Evolutionary conservation across 2,888 invertebrate genomes (phyloP).

Genomic region (Cephalotes varians): DNA sequence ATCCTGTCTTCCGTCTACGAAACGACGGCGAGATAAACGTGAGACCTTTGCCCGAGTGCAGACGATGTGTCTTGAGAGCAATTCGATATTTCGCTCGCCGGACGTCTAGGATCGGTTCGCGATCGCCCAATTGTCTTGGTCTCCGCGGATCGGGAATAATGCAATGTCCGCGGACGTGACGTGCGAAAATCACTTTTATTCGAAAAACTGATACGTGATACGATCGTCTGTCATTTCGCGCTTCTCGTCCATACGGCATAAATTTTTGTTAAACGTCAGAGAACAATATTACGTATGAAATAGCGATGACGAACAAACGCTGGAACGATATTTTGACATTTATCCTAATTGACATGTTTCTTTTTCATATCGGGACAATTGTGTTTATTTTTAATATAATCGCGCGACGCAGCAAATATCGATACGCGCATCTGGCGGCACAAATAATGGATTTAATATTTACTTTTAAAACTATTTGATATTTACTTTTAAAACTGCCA

Average conservation of each 20-base stretch:
- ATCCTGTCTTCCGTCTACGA: constrained; percentile 56
- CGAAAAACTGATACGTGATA: constrained; percentile 23
- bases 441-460: constrained; percentile 46
- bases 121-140: constrained; percentile 44
- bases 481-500: constrained; percentile 41
- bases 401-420: background rate
- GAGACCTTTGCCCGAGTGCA: constrained; percentile 50
- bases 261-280: constrained; percentile 28
- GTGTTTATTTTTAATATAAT: constrained; percentile 29
- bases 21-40: constrained; percentile 53
- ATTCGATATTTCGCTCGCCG: constrained; percentile 63
- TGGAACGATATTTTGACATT: constrained; percentile 31
- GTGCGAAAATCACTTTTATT: constrained; percentile 56
- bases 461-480: constrained; percentile 47
- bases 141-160: constrained; percentile 44
- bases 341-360: constrained; percentile 19
- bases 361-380: constrained; percentile 14
- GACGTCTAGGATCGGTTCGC: constrained; percentile 60
- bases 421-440: background rate
- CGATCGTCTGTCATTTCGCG: constrained; percentile 5
- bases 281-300: background rate
- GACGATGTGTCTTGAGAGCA: constrained; percentile 61
- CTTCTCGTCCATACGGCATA: constrained; percentile 21
- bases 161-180: constrained; percentile 36
- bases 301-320: constrained; percentile 7